Evolutionary conservation across 2,888 invertebrate genomes (phyloP), one percentile per base, ranked within the genome.

Genomic region (Syrista parreyssii): DNA sequence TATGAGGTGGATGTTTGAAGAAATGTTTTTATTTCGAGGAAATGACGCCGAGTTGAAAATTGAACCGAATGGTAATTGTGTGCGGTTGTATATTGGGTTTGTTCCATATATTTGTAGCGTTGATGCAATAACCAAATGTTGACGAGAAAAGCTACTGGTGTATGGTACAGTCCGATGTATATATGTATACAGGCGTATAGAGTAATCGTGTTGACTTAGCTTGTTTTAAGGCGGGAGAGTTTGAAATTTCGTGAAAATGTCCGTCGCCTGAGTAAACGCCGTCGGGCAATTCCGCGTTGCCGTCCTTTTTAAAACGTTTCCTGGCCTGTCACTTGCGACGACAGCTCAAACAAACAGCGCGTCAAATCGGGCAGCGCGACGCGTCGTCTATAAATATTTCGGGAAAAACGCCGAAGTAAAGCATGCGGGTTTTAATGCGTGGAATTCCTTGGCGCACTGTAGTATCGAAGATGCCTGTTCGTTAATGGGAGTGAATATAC

Each of bases 301-400:
- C 74, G 75, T 76, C 78, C 81, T 84, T 81, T 81, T 84, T 79
- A 79, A 80, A 80, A 79, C 81, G 82, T 83, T 88, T 88, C 85
- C 83, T 83, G 75, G 75, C 78, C 78, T 80, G 82, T 84, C 82
- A 81, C 77, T 80, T 75, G 77, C 79, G 82, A 77, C 81, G 89
- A 89, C 90, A 88, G 87, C 79, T 86, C 86, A 90, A 90, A 90
- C 85, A 90, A 90, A 90, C 89, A 84, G 73, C 76, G 81, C 82
- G 86, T 88, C 89, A 83, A 79, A 78, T 76, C 79, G 75, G 81
- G 79, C 75, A 73, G 15, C 23, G 55, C 55, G 32, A 33, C 71
- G 71, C 33, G 71, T 23, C 71, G 71, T 71, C 71, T 71, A 71
- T 71, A 71, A 71, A 71, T 71, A 71, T 71, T 55, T 55, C 2